phyloP scores from a whole-genome alignment of 2,797 vertebrate species.

The Crypturellus tataupa region DNA sequence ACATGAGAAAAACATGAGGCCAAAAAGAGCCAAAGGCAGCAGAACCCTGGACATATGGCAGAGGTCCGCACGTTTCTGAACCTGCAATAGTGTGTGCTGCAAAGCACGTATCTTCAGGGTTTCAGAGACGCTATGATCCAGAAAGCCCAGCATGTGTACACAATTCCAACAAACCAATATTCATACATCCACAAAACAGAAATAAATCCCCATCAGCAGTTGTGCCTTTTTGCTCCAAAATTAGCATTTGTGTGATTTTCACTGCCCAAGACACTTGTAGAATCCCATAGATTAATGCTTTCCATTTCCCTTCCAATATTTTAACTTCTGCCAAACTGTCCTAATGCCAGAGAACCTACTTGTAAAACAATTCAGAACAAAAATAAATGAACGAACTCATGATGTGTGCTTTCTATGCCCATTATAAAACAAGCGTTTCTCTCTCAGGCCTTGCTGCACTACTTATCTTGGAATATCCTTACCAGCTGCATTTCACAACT shows the following conservation, averaged over 20 bases:
- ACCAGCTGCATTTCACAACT: background rate
- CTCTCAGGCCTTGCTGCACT: background rate
- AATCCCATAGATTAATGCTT: constrained; percentile 6
- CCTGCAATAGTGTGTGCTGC: background rate
- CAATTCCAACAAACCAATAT: constrained; percentile 32
- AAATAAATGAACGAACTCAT: background rate
- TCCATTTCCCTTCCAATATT: constrained; percentile 1
- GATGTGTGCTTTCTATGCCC: background rate
- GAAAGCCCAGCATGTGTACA: background rate
- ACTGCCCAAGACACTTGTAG: constrained; percentile 8
- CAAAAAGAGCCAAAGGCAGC: background rate
- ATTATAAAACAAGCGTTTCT: background rate
- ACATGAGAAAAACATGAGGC: background rate
- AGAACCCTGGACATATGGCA: background rate
- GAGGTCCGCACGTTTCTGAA: background rate
- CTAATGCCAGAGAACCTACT: background rate
- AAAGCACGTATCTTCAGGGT: background rate
- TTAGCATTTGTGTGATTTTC: constrained; percentile 36
- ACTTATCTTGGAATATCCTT: background rate
- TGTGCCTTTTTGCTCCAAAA: constrained; percentile 14
- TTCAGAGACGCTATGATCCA: background rate
- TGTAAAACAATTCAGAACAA: background rate
- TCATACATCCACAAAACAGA: constrained; percentile 58
- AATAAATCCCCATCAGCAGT: constrained; percentile 57
- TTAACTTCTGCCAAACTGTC: constrained; percentile 34